Conservation (phyloP, 2,113 vertebrate species). For the Fregata magnificens region DNA sequence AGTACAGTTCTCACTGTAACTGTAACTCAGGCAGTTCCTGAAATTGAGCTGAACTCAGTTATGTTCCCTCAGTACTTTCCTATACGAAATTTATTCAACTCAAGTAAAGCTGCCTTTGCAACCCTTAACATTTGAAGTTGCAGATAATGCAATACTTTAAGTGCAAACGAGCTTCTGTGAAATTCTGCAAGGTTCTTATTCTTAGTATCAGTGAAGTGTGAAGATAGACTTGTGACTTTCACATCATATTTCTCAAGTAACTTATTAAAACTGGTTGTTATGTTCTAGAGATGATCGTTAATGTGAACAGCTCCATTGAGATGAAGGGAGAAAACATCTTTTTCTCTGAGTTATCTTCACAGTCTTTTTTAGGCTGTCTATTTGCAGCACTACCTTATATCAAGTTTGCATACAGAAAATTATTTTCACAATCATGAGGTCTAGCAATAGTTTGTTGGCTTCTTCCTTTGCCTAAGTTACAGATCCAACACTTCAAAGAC, state of each 20-base stretch:
- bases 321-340: not conserved
- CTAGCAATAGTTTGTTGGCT: not conserved
- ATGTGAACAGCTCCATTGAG: not conserved
- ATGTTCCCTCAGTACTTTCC: not conserved
- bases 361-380: not conserved
- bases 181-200: not conserved
- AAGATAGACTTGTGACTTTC: not conserved
- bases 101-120: not conserved
- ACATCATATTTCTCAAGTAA: not conserved
- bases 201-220: not conserved
- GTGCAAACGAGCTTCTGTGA: not conserved
- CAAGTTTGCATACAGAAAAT: not conserved
- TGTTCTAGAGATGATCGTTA: not conserved
- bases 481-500: not conserved
- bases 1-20: too few relatives aligned
- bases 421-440: not conserved
- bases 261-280: not conserved
- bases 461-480: not conserved
- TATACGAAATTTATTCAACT: not conserved
- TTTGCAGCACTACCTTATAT: not conserved
- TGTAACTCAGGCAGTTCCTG: not conserved
- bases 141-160: not conserved
- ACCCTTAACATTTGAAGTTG: not conserved
- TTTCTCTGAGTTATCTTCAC: not conserved
- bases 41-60: not conserved